Base-by-base conservation (phyloP, 2,113 vertebrate species). In the Ia io region DNA sequence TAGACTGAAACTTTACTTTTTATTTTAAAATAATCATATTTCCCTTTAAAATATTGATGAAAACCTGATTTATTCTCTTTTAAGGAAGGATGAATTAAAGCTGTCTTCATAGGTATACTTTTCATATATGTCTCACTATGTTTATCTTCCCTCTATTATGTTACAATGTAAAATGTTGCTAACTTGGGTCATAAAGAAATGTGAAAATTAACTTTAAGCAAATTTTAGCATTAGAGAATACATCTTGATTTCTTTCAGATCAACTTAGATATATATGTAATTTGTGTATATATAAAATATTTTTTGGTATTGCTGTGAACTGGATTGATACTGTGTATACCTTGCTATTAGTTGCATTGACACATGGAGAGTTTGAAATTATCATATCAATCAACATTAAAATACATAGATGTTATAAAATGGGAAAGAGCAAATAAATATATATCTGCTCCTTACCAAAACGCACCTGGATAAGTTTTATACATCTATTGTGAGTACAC, bases 81-180 rank as follows among this genome's bases (percentile, higher is more conserved):
- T 67, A 65, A 74, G 87, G 47, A 76, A 77, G 70, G 2, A 11
- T 53, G 42, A 84, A 51, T 96, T 97, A 97, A 92, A 97, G 88
- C 74, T 97, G 7, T 84, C 74, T 97, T 96, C 87, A 9, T 96
- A 96, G 73, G 70, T 96, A 97, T 92, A 69, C 95, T 92, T 97
- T 76, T 95, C 74, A 86, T 90, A 70, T 96, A 67, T 79, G 96
- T 88, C 51, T 88, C 61, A 79, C 16, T 78, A 71, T 73, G 25
- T 53, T 83, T 70, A 67, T 61, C 35, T 94, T 95, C 59, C 37
- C 47, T 97, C 94, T 80, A 73, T 85, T 51, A 71, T 93, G 93
- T 79, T 47, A 95, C 78, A 96, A 53, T 67, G 40, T 63, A 91
- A 67, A 94, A 10, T 74, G 6, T 84, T 95, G 44, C 40, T 84